These are phyloP conservation scores for Scleropages formosus DNA, from an alignment of 2,797 vertebrate genomes.

Conservation along the genomic window DNA sequence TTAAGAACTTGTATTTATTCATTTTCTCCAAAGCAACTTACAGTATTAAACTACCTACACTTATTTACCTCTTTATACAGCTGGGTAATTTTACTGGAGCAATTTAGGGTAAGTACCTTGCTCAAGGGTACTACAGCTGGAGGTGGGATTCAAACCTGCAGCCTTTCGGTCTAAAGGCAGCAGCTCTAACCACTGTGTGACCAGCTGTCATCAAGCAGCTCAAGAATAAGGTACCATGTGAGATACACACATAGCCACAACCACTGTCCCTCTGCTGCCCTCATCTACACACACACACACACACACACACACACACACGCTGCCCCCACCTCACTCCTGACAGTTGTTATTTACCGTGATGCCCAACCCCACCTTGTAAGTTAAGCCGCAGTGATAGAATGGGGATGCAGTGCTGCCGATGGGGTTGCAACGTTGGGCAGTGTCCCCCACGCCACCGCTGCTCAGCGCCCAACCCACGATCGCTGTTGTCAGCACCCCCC, in stretches of 20 bases:
- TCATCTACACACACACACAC: not conserved
- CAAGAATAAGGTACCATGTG: conserved; percentile 38
- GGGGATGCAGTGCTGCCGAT: not conserved
- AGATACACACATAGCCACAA: conserved; percentile 49
- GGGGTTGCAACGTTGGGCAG: not conserved
- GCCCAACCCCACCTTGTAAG: not conserved
- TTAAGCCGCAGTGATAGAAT: not conserved
- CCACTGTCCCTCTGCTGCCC: conserved; percentile 36
- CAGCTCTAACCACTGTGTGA: no score
- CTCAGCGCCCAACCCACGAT: not conserved
- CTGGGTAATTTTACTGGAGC: no score
- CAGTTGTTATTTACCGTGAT: not conserved
- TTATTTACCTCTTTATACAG: no score
- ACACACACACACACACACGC: not conserved
- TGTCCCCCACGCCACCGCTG: not conserved
- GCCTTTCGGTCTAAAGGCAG: no score
- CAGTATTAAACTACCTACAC: no score
- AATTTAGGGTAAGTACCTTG: no score
- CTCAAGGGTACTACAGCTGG: no score
- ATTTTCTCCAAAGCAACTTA: no score
- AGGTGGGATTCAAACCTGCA: no score
- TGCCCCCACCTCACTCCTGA: not conserved
- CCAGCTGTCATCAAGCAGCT: conserved; percentile 52
- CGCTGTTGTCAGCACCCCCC: not conserved
- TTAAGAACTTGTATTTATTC: conserved; percentile 11